phyloP scores from a whole-genome alignment of 2,113 vertebrate species.

The Balaenoptera acutorostrata region DNA sequence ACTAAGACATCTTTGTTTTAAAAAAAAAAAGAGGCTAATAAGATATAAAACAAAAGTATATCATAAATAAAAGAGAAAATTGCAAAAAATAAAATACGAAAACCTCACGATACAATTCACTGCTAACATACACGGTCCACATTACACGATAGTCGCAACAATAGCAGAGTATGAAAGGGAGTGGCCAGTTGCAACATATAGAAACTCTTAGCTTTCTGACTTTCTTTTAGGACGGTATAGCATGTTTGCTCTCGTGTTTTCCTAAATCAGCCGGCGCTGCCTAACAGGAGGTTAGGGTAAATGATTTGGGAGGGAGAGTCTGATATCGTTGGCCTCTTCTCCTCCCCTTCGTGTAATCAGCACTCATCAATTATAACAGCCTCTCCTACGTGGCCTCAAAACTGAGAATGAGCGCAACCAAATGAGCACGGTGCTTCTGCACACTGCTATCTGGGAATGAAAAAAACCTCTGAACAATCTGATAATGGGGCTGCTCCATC shows the following conservation, averaged over 20 bases:
- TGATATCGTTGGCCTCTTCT: accelerated
- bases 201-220: background rate
- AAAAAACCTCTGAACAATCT: background rate
- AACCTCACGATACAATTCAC: background rate
- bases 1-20: background rate
- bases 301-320: background rate
- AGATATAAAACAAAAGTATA: background rate
- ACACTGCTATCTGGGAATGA: background rate
- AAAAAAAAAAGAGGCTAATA: background rate
- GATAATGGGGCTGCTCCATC: background rate
- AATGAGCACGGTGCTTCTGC: background rate
- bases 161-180: background rate
- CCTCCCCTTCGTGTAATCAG: accelerated
- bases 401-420: background rate
- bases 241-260: background rate
- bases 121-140: background rate
- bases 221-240: background rate
- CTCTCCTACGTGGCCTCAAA: background rate
- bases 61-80: background rate
- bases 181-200: background rate
- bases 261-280: background rate
- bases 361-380: background rate
- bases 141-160: background rate
- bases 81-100: background rate
- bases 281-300: background rate